Conservation (phyloP, 2,888 invertebrate genomes). For the Synergus japonicus region DNA sequence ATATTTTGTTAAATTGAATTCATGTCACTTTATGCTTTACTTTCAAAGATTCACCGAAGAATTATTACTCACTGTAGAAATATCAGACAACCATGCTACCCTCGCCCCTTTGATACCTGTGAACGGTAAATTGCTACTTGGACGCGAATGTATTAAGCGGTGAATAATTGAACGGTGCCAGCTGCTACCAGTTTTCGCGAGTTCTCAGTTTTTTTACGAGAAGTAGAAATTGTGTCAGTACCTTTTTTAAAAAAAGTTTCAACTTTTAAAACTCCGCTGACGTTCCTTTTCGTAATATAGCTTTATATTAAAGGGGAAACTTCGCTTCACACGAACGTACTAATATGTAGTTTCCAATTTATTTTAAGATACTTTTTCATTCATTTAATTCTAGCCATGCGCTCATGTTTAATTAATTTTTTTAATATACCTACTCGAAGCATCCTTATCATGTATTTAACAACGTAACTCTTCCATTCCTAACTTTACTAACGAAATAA, state of each 20-base stretch:
- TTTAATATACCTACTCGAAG: not conserved
- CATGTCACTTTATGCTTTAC: too few species aligned
- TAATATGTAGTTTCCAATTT: too few species aligned
- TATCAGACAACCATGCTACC: not conserved
- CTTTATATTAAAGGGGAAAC: not conserved
- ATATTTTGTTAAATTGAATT: not conserved
- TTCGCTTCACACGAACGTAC: not conserved
- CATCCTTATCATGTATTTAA: not conserved
- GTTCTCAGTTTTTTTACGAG: slow-evolving; percentile 1
- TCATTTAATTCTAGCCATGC: not conserved
- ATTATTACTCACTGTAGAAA: not conserved
- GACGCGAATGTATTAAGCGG: slow-evolving; percentile 1
- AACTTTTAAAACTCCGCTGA: not conserved
- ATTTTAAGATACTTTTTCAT: too few species aligned
- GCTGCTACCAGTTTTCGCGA: slow-evolving; percentile 25
- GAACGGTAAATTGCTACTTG: not conserved
- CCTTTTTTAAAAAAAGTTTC: not conserved
- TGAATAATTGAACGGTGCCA: slow-evolving; percentile 33
- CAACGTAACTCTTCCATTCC: not conserved
- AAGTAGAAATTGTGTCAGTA: slow-evolving; percentile 13
- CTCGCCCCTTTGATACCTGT: not conserved
- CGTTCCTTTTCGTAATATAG: not conserved
- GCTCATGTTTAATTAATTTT: not conserved
- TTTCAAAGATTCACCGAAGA: not conserved
- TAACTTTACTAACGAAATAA: not conserved